Base-by-base conservation (phyloP, 1,140 invertebrate genomes). In the Trachelipus rathkii region DNA sequence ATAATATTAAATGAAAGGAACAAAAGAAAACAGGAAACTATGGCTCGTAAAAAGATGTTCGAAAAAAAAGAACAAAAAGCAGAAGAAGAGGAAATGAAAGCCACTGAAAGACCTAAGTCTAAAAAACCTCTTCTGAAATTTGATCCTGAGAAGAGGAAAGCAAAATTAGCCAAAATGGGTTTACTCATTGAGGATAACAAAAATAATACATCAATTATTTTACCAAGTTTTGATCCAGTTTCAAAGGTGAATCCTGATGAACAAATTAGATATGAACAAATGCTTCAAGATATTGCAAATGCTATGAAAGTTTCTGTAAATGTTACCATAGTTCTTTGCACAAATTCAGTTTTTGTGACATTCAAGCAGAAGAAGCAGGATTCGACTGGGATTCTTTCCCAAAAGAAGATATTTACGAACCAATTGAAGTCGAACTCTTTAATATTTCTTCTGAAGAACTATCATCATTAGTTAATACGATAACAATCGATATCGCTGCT, bases 41-140 rank as follows among this genome's bases (percentile, higher is more conserved):
- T 84, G 86, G 84, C 83, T 83, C 87, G 89, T 73, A 91, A 90
- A 76, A 91, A 90, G 84, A 90, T 92, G 76, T 93, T 93, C 83
- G 91, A 93, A 85, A 90, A 90, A 43, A 92, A 92, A 82, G 84
- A 84, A 72, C 80, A 81, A 71, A 78, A 81, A 68, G 82, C 82
- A 66, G 84, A 85, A 71, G 78, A 79, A 53, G 82, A 82, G 71
- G 80, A 82, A 45, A 71, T 78, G 66, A 80, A 81, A 67, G 78
- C 81, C 75, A 80, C 77, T 15, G 80, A 82, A 44, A 80, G 72
- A 74, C 79, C 74, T 43, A 78, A 71, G 11, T 77, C 69, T 15
- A 79, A 79, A 8, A 81, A 81, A 50, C 82, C 83, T 19, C 76
- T 75, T 71, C 79, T 78, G 13, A 82, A 77, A 71, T 77, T 78